Percentiles rank a stretch among this genome's conserved stretches.
Conservation (phyloP, 2,797 vertebrate genomes). For the Eupleurogrammus muticus region DNA sequence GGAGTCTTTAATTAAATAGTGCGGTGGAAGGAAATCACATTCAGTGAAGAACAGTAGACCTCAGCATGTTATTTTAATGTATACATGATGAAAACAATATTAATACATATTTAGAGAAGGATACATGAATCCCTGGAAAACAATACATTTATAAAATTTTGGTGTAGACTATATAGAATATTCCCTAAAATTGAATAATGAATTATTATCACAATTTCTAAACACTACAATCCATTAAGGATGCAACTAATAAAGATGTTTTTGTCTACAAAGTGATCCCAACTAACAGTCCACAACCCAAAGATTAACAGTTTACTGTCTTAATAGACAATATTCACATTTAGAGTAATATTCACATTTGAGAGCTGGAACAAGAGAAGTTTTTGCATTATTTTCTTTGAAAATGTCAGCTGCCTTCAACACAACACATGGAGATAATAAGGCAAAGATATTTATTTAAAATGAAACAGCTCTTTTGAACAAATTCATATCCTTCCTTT, state of each 20-base stretch:
- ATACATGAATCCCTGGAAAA: not conserved
- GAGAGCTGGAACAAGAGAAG: too few relatives aligned
- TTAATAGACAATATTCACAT: too few relatives aligned
- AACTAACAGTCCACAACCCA: too few relatives aligned
- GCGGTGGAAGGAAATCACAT: not conserved
- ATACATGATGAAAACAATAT: not conserved
- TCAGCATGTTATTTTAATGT: not conserved
- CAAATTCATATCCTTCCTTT: not conserved
- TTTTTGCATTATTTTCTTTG: not conserved
- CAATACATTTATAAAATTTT: not conserved
- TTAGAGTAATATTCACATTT: too few relatives aligned
- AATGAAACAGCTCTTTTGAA: not conserved
- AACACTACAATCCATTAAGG: not conserved
- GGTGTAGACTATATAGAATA: not conserved
- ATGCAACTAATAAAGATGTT: not conserved
- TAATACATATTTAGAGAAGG: not conserved
- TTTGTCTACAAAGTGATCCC: not conserved
- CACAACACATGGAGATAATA: not conserved
- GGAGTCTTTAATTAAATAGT: constrained; percentile 76
- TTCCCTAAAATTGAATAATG: too few relatives aligned
- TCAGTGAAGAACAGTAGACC: not conserved
- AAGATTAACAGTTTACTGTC: too few relatives aligned
- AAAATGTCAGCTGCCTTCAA: not conserved
- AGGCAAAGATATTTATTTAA: not conserved
- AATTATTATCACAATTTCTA: too few relatives aligned